A percentile compares a stretch with the other conserved stretches of the same genome.
phyloP scores from a whole-genome alignment of 2,888 invertebrate genomes.

The Melolontha melolontha region DNA sequence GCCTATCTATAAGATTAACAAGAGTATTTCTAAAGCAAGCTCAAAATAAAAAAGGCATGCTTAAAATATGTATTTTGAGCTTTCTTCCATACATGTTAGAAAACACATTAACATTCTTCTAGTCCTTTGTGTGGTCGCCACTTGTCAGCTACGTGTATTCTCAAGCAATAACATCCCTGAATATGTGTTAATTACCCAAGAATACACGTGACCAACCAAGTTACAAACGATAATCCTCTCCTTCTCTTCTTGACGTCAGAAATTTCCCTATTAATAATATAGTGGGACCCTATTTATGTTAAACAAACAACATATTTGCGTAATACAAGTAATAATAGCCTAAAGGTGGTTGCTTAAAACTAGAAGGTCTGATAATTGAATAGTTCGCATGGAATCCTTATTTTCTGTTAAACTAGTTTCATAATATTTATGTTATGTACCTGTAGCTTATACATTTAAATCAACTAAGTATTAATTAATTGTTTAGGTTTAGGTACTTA shows the following conservation, averaged over 20 bases:
- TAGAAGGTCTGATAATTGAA: conserved; percentile 24
- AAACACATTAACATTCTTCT: background rate
- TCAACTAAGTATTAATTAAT: no score
- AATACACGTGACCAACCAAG: conserved; percentile 97
- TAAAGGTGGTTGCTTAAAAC: conserved; percentile 10
- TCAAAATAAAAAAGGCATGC: conserved; percentile 7
- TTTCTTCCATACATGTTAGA: background rate
- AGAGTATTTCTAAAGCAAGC: conserved; percentile 14
- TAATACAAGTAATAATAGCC: conserved; percentile 33
- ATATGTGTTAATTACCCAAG: conserved; percentile 98
- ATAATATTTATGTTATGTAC: background rate
- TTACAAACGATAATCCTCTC: conserved; percentile 56
- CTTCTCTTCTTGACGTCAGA: conserved; percentile 5
- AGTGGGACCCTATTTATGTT: background rate
- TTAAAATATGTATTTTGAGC: conserved; percentile 11
- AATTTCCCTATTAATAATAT: conserved; percentile 5
- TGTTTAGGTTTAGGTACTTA: no score
- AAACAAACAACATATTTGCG: conserved; percentile 30
- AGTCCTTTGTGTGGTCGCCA: conserved; percentile 58
- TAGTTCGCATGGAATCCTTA: conserved; percentile 10
- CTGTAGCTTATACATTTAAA: background rate
- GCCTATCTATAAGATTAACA: no score
- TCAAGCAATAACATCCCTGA: conserved; percentile 98
- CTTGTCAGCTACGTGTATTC: conserved; percentile 99
- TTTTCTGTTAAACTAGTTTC: conserved; percentile 16